Evolutionary conservation across 2,113 vertebrate species (phyloP).

Genomic region (Hypomesus transpacificus): DNA sequence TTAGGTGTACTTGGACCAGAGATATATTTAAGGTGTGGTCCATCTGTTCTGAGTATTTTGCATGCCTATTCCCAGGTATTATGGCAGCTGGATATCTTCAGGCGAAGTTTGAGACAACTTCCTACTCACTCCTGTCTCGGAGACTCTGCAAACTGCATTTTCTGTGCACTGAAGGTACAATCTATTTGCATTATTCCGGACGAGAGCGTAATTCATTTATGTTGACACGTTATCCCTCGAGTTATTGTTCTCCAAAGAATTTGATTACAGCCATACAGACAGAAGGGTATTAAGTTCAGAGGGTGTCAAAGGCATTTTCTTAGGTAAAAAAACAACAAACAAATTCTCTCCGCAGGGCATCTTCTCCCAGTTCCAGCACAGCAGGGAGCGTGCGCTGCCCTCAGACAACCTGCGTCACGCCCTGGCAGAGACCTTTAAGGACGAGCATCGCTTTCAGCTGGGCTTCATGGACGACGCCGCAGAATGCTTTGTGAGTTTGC

Average conservation of each 20-base stretch:
- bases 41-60: not conserved
- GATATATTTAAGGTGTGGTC: no score
- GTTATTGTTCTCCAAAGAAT: not conserved
- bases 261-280: not conserved
- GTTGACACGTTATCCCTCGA: not conserved
- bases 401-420: constrained; percentile 93
- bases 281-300: not conserved
- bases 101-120: constrained; percentile 89
- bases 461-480: constrained; percentile 98
- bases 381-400: constrained; percentile 90
- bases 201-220: not conserved
- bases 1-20: no score
- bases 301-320: not conserved
- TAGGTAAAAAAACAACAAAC: not conserved
- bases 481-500: constrained; percentile 92
- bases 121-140: constrained; percentile 91
- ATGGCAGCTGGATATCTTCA: constrained; percentile 97
- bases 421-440: constrained; percentile 95
- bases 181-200: not conserved
- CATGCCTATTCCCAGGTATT: constrained; percentile 75
- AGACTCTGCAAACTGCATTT: constrained; percentile 85
- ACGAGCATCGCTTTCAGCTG: constrained; percentile 96
- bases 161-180: constrained; percentile 95
- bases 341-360: constrained; percentile 75
- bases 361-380: constrained; percentile 94